These are phyloP conservation scores for Prorops nasuta DNA, from an alignment of 1,140 invertebrate genomes.

Conservation along the genomic window DNA sequence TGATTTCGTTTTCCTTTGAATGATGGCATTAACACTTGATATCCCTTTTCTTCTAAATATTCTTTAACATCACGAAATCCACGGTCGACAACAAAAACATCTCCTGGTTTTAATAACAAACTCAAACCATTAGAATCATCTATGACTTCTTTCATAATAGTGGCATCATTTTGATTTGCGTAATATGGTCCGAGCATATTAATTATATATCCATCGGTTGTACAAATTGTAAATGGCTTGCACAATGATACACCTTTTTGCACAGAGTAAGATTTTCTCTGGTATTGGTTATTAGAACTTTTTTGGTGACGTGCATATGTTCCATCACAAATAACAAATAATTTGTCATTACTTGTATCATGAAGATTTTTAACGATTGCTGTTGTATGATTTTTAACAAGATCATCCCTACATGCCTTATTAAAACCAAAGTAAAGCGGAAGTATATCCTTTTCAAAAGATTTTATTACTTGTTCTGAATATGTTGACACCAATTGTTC, in stretches of 20 bases:
- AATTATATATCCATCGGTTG: conserved; percentile 4
- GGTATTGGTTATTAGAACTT: not conserved
- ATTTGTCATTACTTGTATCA: not conserved
- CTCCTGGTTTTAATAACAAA: not conserved
- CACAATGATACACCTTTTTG: not conserved
- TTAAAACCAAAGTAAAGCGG: not conserved
- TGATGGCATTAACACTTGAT: conserved; percentile 25
- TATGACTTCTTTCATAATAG: not conserved
- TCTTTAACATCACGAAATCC: not conserved
- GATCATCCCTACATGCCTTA: not conserved
- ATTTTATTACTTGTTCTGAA: not conserved
- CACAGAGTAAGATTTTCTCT: not conserved
- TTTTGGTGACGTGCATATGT: not conserved
- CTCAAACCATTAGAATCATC: not conserved
- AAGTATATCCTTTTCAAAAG: not conserved
- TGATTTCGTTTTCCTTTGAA: conserved; percentile 20
- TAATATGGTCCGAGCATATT: not conserved
- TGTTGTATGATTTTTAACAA: not conserved
- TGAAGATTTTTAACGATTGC: not conserved
- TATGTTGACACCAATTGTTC: conserved; percentile 12
- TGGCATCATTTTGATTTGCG: conserved; percentile 8
- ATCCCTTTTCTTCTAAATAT: conserved; percentile 6
- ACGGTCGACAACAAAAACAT: not conserved
- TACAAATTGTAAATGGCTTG: conserved; percentile 3
- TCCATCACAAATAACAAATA: not conserved